Conservation (phyloP, 2,888 invertebrate species). For the Leptopilina drosophilae region DNA sequence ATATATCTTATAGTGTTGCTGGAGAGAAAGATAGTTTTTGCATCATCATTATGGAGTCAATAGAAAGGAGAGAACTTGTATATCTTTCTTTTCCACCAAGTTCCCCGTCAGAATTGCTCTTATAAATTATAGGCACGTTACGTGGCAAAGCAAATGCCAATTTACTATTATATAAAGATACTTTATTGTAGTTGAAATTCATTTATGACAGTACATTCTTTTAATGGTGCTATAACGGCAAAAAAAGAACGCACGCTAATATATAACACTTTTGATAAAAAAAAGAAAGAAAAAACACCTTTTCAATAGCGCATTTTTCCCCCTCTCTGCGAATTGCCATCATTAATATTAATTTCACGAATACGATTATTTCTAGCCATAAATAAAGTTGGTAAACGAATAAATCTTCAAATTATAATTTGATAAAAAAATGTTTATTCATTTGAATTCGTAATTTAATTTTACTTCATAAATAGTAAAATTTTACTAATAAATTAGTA, state of each 20-base stretch:
- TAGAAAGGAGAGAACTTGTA: constrained; percentile 37
- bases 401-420: too few species aligned
- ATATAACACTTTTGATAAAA: too few species aligned
- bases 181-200: constrained; percentile 19
- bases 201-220: constrained; percentile 8
- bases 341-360: too few species aligned
- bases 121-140: constrained; percentile 32
- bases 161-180: constrained; percentile 38
- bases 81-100: constrained; percentile 26
- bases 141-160: constrained; percentile 30
- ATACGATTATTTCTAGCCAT: too few species aligned
- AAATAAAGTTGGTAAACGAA: too few species aligned
- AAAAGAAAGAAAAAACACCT: too few species aligned
- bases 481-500: too few species aligned
- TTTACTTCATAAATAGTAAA: too few species aligned
- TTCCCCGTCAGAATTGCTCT: constrained; percentile 3
- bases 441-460: too few species aligned
- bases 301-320: too few species aligned
- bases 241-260: background rate
- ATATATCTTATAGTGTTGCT: background rate
- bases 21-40: constrained; percentile 19
- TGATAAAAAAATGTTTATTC: too few species aligned
- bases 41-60: constrained; percentile 34
- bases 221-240: constrained; percentile 12
- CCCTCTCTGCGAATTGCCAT: too few species aligned